Conservation (phyloP, 37 sponge, comb jelly and placozoan species). For the Bolinopsis microptera region DNA sequence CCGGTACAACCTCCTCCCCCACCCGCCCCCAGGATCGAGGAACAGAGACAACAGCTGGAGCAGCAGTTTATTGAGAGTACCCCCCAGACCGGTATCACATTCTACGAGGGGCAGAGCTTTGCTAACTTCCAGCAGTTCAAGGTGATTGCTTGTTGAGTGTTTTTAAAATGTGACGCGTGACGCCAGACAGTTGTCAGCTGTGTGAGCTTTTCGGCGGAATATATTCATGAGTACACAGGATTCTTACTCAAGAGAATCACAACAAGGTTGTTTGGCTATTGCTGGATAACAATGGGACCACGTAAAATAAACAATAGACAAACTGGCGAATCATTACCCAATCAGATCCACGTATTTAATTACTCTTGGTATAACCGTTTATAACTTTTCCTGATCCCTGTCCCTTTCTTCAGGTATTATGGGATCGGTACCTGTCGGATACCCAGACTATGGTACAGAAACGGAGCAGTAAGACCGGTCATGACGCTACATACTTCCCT, state of each 20-base stretch:
- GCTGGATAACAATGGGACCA: no score
- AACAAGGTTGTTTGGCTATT: no score
- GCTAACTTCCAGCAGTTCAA: slow-evolving; percentile 33
- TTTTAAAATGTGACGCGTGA: no score
- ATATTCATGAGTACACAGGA: no score
- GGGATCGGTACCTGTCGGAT: slow-evolving; percentile 47
- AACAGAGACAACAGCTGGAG: background rate
- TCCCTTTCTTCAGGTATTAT: background rate
- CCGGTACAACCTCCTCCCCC: background rate
- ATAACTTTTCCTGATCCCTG: no score
- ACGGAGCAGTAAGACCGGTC: slow-evolving; percentile 16
- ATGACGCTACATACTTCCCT: slow-evolving; percentile 20
- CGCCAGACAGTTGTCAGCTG: no score
- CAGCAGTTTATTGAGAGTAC: slow-evolving; percentile 3
- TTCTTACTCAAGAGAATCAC: no score
- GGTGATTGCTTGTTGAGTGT: background rate
- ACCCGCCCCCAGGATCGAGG: background rate
- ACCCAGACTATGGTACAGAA: slow-evolving; percentile 30
- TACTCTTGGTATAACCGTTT: no score
- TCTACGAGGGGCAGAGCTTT: slow-evolving; percentile 44
- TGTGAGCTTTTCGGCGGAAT: no score
- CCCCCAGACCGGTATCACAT: background rate
- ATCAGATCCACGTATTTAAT: no score
- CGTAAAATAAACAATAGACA: no score
- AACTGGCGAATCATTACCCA: no score